Evolutionary conservation across 2,888 invertebrate species (phyloP).

Genomic region (Hipparchia sbordonii): DNA sequence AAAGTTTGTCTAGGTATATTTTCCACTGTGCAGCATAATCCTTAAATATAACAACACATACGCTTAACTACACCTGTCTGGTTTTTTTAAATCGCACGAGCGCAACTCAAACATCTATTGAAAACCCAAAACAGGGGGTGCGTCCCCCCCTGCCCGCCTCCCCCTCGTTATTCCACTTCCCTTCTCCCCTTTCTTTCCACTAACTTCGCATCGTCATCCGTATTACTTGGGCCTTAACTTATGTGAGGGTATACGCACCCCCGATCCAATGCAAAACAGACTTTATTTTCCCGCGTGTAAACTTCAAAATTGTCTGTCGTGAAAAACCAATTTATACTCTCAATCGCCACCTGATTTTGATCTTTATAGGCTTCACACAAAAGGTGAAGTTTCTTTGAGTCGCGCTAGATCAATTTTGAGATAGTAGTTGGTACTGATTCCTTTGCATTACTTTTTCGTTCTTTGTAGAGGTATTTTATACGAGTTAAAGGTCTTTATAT

Average conservation of each 20-base stretch:
- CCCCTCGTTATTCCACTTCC: conserved; percentile 72
- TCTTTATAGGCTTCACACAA: conserved; percentile 42
- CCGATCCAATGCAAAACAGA: conserved; percentile 43
- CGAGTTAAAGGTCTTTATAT: conserved; percentile 78
- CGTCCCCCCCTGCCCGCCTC: conserved; percentile 45
- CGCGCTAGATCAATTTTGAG: conserved; percentile 75
- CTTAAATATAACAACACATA: conserved; percentile 32
- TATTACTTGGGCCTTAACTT: conserved; percentile 82
- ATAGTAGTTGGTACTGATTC: conserved; percentile 80
- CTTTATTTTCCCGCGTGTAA: conserved; percentile 30
- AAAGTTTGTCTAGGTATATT: background rate
- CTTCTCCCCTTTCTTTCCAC: conserved; percentile 80
- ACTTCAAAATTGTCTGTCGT: conserved; percentile 43
- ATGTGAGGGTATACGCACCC: conserved; percentile 69
- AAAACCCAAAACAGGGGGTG: conserved; percentile 80
- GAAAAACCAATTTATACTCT: conserved; percentile 68
- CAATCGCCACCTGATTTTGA: conserved; percentile 48
- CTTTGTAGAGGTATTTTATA: conserved; percentile 80
- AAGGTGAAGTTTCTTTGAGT: conserved; percentile 49
- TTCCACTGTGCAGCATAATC: conserved; percentile 3
- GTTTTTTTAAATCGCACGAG: conserved; percentile 70
- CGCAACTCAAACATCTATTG: conserved; percentile 80
- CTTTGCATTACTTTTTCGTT: conserved; percentile 81
- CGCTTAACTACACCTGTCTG: conserved; percentile 68
- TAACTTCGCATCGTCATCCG: conserved; percentile 82